These are phyloP conservation scores for Danio tinwini DNA, from an alignment of 2,797 vertebrate genomes.

Conservation along the genomic window DNA sequence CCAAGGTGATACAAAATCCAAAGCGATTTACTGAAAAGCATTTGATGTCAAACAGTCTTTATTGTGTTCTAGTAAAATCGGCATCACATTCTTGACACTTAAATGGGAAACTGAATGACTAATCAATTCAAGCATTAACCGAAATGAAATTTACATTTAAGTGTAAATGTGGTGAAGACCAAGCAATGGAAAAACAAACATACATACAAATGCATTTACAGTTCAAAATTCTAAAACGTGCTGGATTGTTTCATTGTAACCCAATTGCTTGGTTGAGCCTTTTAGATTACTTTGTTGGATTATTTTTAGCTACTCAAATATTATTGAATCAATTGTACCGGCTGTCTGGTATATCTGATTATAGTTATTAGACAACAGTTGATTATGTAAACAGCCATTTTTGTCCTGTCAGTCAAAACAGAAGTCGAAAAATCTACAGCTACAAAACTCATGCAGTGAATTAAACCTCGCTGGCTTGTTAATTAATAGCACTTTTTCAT, in stretches of 20 bases:
- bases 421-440: neutral
- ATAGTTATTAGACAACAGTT: neutral
- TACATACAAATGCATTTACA: neutral
- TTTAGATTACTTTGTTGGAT: neutral
- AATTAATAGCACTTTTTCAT: neutral
- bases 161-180: neutral
- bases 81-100: neutral
- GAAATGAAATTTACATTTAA: neutral
- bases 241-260: neutral
- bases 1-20: too few relatives aligned
- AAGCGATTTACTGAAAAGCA: neutral
- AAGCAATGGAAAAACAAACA: neutral
- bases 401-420: neutral
- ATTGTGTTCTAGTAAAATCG: constrained; percentile 6
- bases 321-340: neutral
- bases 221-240: neutral
- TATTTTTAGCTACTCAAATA: neutral
- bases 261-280: neutral
- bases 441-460: neutral
- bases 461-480: neutral
- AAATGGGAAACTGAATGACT: neutral
- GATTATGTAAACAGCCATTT: constrained; percentile 2
- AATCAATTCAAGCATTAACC: neutral
- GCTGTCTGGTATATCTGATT: neutral
- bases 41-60: neutral